These are phyloP conservation scores for Myrmophylax atrothorax DNA, from an alignment of 2,113 vertebrate genomes.

Conservation along the genomic window DNA sequence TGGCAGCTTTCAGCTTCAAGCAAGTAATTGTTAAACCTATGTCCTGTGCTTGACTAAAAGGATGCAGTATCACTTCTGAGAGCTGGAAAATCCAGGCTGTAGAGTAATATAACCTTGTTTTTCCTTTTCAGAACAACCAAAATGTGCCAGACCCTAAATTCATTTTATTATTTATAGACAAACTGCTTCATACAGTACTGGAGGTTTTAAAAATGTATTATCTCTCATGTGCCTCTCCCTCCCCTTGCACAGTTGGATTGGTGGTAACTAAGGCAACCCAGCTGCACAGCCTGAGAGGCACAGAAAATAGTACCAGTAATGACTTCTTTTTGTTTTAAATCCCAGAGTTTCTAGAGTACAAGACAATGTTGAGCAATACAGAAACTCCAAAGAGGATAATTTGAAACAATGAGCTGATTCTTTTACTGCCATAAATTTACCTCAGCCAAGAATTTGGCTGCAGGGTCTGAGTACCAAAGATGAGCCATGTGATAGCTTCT, in stretches of 20 bases:
- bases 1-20: neutral
- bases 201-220: conserved; percentile 56
- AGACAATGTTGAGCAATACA: conserved; percentile 48
- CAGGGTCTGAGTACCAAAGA: neutral
- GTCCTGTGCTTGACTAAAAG: neutral
- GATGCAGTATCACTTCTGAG: neutral
- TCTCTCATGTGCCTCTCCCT: conserved; percentile 46
- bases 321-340: conserved; percentile 46
- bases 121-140: neutral
- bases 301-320: conserved; percentile 60
- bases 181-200: conserved; percentile 23
- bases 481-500: neutral
- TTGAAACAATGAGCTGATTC: conserved; percentile 53
- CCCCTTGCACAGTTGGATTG: conserved; percentile 46
- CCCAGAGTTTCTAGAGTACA: conserved; percentile 54
- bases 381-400: conserved; percentile 53
- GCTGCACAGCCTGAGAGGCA: conserved; percentile 59
- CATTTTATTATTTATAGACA: conserved; percentile 56
- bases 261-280: conserved; percentile 68
- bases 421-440: conserved; percentile 41
- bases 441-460: conserved; percentile 16
- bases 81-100: conserved; percentile 7
- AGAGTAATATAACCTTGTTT: neutral
- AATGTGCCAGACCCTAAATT: conserved; percentile 13
- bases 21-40: neutral